Conservation (phyloP, 1,140 invertebrate genomes). For the Holotrichia oblita region DNA sequence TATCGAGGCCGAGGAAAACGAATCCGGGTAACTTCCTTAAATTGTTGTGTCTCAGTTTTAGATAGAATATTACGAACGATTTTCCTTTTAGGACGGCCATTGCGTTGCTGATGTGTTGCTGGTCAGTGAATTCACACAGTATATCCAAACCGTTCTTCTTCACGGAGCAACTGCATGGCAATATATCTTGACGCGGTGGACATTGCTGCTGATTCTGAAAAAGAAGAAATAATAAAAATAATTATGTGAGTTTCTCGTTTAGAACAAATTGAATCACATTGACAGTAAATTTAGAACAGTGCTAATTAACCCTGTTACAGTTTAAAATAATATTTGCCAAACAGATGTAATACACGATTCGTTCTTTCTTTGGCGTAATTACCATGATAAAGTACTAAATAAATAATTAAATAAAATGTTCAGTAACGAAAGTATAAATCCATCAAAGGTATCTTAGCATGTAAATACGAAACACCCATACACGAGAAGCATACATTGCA, state of each 20-base stretch:
- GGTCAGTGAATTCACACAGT: constrained; percentile 83
- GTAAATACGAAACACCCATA: no score
- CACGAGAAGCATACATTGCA: no score
- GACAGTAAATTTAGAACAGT: no score
- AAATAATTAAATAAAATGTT: no score
- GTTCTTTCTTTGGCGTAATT: no score
- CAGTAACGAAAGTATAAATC: no score
- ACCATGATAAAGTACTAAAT: no score
- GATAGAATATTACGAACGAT: constrained; percentile 82
- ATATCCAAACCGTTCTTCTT: constrained; percentile 89
- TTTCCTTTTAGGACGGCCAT: constrained; percentile 81
- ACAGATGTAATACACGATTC: no score
- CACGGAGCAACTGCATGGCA: constrained; percentile 81
- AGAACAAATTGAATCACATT: no score
- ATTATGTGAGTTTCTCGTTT: background rate
- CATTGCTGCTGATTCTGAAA: constrained; percentile 70
- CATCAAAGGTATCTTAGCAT: no score
- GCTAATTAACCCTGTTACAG: no score
- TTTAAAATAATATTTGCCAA: no score
- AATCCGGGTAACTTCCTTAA: constrained; percentile 84
- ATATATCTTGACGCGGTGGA: constrained; percentile 74
- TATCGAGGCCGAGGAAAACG: constrained; percentile 86
- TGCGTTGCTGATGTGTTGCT: constrained; percentile 75
- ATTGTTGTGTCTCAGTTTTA: constrained; percentile 85
- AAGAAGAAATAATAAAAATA: background rate